phyloP scores from a whole-genome alignment of 2,113 vertebrate species.

The Ameiurus melas region DNA sequence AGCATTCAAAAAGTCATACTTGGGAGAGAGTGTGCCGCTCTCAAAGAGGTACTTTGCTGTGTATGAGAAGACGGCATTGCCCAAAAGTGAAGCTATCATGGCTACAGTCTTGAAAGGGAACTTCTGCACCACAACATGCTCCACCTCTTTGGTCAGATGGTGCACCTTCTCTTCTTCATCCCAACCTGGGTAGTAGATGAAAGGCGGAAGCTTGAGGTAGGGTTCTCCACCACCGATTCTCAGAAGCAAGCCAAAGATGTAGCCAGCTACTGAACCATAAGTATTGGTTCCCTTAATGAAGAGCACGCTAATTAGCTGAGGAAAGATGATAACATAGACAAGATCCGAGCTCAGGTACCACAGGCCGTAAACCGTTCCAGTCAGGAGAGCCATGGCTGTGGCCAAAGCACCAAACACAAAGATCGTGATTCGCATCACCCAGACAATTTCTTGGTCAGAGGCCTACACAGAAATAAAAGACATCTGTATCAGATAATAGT shows the following conservation, averaged over 20 bases:
- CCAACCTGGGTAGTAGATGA: slow-evolving; percentile 92
- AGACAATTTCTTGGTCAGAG: slow-evolving; percentile 92
- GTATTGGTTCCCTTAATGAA: slow-evolving; percentile 98
- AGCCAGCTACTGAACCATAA: slow-evolving; percentile 89
- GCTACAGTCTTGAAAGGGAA: slow-evolving; percentile 95
- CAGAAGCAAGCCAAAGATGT: slow-evolving; percentile 86
- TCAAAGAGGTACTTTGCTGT: slow-evolving; percentile 95
- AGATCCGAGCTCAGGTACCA: slow-evolving; percentile 99
- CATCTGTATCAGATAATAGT: background rate
- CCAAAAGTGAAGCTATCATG: slow-evolving; percentile 90
- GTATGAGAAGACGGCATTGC: slow-evolving; percentile 87
- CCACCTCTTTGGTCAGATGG: slow-evolving; percentile 64
- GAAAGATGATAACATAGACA: slow-evolving; percentile 98
- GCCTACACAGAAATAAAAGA: slow-evolving; percentile 77
- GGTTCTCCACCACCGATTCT: slow-evolving; percentile 94
- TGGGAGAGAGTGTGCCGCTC: slow-evolving; percentile 89
- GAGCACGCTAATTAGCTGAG: slow-evolving; percentile 91
- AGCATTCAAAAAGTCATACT: slow-evolving; percentile 91
- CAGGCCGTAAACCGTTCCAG: slow-evolving; percentile 91
- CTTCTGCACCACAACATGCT: slow-evolving; percentile 81
- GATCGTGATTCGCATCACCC: slow-evolving; percentile 95
- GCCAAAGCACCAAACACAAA: slow-evolving; percentile 93
- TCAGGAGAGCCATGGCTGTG: slow-evolving; percentile 90
- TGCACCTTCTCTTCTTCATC: slow-evolving; percentile 64
- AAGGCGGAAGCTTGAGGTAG: slow-evolving; percentile 86